Base-by-base conservation (phyloP, 2,797 vertebrate species). In the Galago senegalensis region DNA sequence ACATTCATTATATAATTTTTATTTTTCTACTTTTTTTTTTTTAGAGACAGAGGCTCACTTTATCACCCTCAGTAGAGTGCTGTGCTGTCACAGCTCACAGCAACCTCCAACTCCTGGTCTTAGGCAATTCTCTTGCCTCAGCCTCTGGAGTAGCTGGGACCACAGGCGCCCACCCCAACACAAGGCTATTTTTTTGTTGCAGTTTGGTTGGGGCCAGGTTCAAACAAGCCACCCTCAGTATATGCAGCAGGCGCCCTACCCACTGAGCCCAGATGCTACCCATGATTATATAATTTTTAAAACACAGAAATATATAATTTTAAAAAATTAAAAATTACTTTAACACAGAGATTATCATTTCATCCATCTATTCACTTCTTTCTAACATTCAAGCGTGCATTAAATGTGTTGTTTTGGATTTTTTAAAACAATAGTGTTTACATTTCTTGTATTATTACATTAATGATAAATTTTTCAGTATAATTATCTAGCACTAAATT, bases 361-460 rank as follows among this genome's bases (percentile, higher is more conserved):
- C 76, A 63, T 84, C 69, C 13, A n/a, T 23, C 27, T 40, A 61
- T 75, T 82, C 89, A 63, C 49, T 95, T 72, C 23, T 81, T 93
- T 82, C 29, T 72, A 93, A n/a, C 11, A 77, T 9, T 20, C 46
- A 3, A 86, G 7, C 11, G 14, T 87, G 21, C 79, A 79, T 83
- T 27, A 92, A 86, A 75, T 88, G 72, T 29, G 4, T 81, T 92
- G 31, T 85, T 93, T 92, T 88, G 31, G 21, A 12, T 49, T 75
- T 89, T 95, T 84, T 37, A 86, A 56, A 91, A 40, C 60, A 90
- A 84, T 73, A 69, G 85, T 58, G 58, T 82, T 25, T 82, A 87
- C 3, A 90, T 86, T 81, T 93, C 29, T 34, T 43, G 73, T 63
- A 77, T 58, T 96, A 49, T 63, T 91, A 83, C 83, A 60, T 86